Conservation (phyloP, 2,113 vertebrate species). For the Anser brachyrhynchus region DNA sequence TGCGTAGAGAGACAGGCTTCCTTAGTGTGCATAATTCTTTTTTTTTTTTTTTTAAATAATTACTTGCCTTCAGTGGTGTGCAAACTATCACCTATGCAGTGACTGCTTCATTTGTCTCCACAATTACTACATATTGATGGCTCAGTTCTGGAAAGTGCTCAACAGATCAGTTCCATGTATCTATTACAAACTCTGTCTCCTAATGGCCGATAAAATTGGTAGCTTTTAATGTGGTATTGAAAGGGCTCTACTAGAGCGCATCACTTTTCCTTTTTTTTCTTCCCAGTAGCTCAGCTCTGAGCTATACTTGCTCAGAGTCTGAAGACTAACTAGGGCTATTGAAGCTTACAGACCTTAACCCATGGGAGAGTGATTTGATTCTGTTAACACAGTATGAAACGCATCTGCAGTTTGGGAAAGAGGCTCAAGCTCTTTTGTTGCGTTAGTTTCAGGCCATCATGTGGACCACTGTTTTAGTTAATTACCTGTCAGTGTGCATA, state of each 20-base stretch:
- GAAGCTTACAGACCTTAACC: neutral
- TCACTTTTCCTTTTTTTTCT: neutral
- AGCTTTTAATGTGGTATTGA: neutral
- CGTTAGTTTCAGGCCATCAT: neutral
- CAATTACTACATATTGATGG: neutral
- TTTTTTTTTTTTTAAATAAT: neutral
- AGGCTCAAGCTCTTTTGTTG: neutral
- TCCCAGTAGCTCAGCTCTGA: neutral
- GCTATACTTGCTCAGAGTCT: neutral
- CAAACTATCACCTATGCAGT: neutral
- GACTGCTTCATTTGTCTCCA: constrained; percentile 5
- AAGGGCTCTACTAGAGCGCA: neutral
- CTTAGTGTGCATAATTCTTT: constrained; percentile 4
- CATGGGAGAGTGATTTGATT: neutral
- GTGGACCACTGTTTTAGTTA: neutral
- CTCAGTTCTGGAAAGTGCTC: neutral
- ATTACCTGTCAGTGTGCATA: neutral
- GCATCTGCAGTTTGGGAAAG: neutral
- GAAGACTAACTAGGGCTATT: neutral
- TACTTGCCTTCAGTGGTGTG: neutral
- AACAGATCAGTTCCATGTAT: neutral
- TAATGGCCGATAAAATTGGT: neutral
- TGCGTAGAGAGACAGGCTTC: neutral
- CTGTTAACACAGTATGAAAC: neutral
- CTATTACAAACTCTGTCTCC: neutral